These are phyloP conservation scores for Lepus townsendii DNA, from an alignment of 2,797 vertebrate species.

Conservation along the genomic window DNA sequence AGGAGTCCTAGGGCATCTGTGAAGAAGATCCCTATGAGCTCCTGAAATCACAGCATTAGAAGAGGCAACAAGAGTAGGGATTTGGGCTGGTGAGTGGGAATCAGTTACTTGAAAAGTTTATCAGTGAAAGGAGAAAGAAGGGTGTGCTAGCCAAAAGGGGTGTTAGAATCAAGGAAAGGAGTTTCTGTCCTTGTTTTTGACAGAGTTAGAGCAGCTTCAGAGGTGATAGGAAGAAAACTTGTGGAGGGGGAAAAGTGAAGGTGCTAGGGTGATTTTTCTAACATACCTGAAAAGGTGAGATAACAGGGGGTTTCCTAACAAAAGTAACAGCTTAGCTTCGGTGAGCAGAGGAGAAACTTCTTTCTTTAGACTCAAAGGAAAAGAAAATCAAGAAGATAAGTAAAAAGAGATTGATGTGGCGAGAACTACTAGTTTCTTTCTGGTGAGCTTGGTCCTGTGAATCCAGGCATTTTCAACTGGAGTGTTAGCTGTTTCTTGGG, in stretches of 20 bases:
- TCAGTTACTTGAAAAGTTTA: background rate
- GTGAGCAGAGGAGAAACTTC: constrained; percentile 23
- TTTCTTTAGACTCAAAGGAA: constrained; percentile 38
- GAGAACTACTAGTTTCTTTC: background rate
- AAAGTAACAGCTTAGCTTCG: constrained; percentile 37
- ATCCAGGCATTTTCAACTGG: constrained; percentile 33
- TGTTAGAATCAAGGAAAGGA: constrained; percentile 34
- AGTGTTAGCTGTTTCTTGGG: constrained; percentile 34
- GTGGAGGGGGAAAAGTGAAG: constrained; percentile 25
- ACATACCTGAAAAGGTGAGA: constrained; percentile 33
- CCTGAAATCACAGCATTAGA: background rate
- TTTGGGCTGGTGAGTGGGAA: constrained; percentile 27
- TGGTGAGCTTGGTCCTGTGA: constrained; percentile 13
- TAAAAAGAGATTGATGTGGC: constrained; percentile 25
- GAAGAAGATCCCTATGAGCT: background rate
- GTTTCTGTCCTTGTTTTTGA: background rate
- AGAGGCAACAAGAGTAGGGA: background rate
- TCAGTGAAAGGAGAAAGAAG: constrained; percentile 35
- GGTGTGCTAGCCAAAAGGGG: background rate
- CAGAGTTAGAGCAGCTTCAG: constrained; percentile 18
- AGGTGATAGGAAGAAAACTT: background rate
- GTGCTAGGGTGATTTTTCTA: constrained; percentile 23
- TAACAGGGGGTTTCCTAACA: constrained; percentile 24
- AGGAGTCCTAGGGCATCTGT: background rate
- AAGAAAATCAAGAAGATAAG: background rate